Percentiles rank a stretch among this genome's conserved stretches.
phyloP scores from a whole-genome alignment of 2,797 vertebrate species.

The Sebastes oblongus region DNA sequence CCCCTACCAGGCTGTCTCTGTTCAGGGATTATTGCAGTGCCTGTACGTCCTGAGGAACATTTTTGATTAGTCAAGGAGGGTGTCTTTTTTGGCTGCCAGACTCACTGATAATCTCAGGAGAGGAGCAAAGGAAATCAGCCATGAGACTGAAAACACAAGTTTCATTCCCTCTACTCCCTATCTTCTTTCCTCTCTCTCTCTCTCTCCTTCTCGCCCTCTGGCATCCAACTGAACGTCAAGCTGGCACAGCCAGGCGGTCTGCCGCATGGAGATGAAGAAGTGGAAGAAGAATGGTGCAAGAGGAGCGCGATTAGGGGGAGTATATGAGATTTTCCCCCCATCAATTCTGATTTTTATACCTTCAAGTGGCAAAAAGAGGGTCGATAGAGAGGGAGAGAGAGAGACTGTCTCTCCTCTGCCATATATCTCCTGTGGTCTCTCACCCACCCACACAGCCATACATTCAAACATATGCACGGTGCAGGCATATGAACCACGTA shows the following conservation, averaged over 20 bases:
- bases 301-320: conserved; percentile 6
- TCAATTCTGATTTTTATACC: neutral
- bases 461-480: conserved; percentile 47
- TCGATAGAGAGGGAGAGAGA: conserved; percentile 9
- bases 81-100: conserved; percentile 60
- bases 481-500: conserved; percentile 9
- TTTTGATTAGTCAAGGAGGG: conserved; percentile 58
- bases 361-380: neutral
- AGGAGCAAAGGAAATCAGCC: conserved; percentile 55
- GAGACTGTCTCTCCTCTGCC: conserved; percentile 28
- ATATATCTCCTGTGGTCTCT: conserved; percentile 41
- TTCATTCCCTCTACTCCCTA: conserved; percentile 38
- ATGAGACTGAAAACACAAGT: conserved; percentile 73
- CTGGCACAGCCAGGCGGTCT: conserved; percentile 51
- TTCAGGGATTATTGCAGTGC: conserved; percentile 29
- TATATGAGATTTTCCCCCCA: neutral
- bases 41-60: conserved; percentile 52
- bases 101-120: conserved; percentile 67
- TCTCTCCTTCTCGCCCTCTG: conserved; percentile 55
- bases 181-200: conserved; percentile 19
- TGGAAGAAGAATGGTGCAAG: conserved; percentile 22
- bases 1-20: conserved; percentile 29
- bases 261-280: conserved; percentile 54
- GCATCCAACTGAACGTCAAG: conserved; percentile 55
- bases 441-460: conserved; percentile 58